These are phyloP conservation scores for Sarcophaga subvicina DNA, from an alignment of 2,888 invertebrate species.

Conservation along the genomic window DNA sequence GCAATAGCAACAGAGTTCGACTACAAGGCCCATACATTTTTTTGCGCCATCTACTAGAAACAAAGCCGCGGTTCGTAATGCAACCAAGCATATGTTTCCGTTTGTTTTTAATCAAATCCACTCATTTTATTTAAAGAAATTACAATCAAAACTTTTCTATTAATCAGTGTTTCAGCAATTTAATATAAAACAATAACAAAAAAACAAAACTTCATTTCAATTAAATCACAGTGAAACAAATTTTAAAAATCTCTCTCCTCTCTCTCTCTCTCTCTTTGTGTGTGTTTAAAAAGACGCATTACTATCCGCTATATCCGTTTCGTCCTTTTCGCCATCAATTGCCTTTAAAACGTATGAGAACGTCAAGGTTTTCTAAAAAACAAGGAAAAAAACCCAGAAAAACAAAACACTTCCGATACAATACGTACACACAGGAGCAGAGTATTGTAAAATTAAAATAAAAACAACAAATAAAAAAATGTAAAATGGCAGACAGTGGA, in stretches of 20 bases:
- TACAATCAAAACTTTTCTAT: not conserved
- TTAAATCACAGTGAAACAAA: conserved; percentile 58
- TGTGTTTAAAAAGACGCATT: conserved; percentile 38
- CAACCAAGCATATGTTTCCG: too few relatives aligned
- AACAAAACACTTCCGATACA: conserved; percentile 47
- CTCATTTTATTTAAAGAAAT: not conserved
- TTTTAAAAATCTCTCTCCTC: too few relatives aligned
- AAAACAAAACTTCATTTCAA: conserved; percentile 57
- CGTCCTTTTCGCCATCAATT: not conserved
- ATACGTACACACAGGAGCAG: not conserved
- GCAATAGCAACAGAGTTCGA: too few relatives aligned
- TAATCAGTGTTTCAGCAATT: not conserved
- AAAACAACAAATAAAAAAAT: conserved; percentile 26
- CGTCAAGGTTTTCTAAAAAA: not conserved
- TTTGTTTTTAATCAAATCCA: too few relatives aligned
- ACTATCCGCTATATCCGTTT: conserved; percentile 28
- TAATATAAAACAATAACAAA: conserved; percentile 22
- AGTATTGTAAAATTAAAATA: not conserved
- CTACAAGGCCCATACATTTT: too few relatives aligned
- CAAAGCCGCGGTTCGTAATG: too few relatives aligned
- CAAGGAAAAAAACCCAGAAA: not conserved
- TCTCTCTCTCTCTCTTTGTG: conserved; percentile 31
- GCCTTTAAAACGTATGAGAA: not conserved
- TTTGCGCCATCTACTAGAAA: too few relatives aligned
- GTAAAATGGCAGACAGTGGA: conserved; percentile 57